Evolutionary conservation across 2,113 vertebrate genomes (phyloP).

Genomic region (Monopterus albus): DNA sequence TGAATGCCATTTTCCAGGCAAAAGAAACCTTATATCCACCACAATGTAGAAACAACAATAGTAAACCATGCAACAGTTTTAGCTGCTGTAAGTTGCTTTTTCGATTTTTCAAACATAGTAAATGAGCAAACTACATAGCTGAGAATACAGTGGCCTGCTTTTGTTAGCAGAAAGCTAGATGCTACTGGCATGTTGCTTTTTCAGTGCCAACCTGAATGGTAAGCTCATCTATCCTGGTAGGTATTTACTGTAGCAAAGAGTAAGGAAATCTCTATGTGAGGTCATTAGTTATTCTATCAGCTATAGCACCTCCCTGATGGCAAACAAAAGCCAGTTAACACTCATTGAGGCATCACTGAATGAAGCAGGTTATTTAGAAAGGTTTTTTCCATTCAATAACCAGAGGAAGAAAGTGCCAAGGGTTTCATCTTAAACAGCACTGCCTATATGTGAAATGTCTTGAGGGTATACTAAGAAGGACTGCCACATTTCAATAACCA

Average conservation of each 20-base stretch:
- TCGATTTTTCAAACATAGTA: no score
- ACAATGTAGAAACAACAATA: no score
- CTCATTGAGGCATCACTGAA: not conserved
- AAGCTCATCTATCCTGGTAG: slow-evolving; percentile 10
- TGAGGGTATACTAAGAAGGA: slow-evolving; percentile 32
- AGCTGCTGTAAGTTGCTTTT: not conserved
- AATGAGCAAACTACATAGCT: not conserved
- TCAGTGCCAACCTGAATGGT: not conserved
- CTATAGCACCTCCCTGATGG: slow-evolving; percentile 13
- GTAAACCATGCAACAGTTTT: not conserved
- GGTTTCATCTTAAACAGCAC: slow-evolving; percentile 14
- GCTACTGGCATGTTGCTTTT: not conserved
- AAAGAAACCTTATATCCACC: not conserved
- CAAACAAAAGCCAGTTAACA: slow-evolving; percentile 4
- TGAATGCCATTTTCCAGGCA: slow-evolving; percentile 24
- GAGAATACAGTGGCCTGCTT: not conserved
- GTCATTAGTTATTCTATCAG: slow-evolving; percentile 15
- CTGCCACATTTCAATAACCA: slow-evolving; percentile 51
- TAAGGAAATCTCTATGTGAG: not conserved
- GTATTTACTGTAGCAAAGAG: slow-evolving; percentile 16
- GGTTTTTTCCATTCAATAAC: slow-evolving; percentile 7
- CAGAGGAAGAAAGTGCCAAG: slow-evolving; percentile 1
- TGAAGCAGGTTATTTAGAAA: not conserved
- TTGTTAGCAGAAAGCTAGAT: not conserved
- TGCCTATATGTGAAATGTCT: slow-evolving; percentile 17